phyloP scores from a whole-genome alignment of 2,113 vertebrate genomes.

The Carlito syrichta region DNA sequence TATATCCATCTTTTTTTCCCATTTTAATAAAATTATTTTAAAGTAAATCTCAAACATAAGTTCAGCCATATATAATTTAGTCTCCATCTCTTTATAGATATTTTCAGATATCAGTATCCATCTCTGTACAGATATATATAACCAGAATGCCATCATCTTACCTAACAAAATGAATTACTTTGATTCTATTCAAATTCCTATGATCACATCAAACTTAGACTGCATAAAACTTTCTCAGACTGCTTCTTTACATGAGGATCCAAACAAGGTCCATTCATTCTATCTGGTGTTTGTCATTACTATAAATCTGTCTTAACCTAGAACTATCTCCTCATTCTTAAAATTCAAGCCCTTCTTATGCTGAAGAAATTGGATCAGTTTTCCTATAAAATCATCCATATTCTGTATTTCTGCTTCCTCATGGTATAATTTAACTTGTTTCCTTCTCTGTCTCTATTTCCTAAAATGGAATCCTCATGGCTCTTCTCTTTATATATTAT shows the following conservation, averaged over 20 bases:
- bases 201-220: not conserved
- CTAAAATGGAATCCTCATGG: not conserved
- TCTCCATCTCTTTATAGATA: not conserved
- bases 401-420: not conserved
- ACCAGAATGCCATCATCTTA: not conserved
- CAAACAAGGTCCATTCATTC: not conserved
- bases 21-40: not conserved
- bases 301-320: not conserved
- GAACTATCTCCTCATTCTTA: not conserved
- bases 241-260: not conserved
- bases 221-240: not conserved
- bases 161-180: not conserved
- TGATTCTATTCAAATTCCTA: not conserved
- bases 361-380: not conserved
- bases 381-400: not conserved
- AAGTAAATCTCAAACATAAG: not conserved
- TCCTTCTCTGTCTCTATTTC: not conserved
- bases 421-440: not conserved
- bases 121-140: not conserved
- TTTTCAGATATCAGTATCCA: too few relatives aligned
- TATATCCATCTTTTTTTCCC: not conserved
- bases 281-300: not conserved
- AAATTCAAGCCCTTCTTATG: not conserved
- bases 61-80: not conserved
- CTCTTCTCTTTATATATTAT: not conserved